These are phyloP conservation scores for Aegithalos caudatus DNA, from an alignment of 2,113 vertebrate genomes.

Conservation along the genomic window DNA sequence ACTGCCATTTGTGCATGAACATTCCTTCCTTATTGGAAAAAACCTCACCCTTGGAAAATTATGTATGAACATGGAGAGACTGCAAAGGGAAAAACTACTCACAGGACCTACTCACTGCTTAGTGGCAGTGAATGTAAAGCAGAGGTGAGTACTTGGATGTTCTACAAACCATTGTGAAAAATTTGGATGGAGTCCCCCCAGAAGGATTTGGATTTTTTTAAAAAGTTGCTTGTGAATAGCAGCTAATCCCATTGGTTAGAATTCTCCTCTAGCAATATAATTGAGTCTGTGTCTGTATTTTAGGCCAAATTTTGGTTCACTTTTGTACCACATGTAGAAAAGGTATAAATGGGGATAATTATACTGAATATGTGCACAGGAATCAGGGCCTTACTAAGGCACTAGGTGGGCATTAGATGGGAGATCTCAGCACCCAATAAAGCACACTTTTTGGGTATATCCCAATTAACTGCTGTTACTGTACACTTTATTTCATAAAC, in stretches of 20 bases:
- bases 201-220: neutral
- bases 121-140: neutral
- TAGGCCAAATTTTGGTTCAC: neutral
- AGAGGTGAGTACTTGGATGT: neutral
- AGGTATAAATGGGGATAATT: neutral
- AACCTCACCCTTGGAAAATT: neutral
- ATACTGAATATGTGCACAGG: neutral
- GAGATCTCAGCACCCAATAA: neutral
- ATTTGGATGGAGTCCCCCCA: neutral
- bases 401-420: neutral
- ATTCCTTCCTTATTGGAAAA: neutral
- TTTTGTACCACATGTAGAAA: neutral
- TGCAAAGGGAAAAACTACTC: neutral
- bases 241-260: neutral
- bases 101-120: neutral
- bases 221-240: neutral
- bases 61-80: neutral
- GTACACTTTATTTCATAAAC: neutral
- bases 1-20: neutral
- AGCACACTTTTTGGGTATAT: neutral
- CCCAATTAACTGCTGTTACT: neutral
- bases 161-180: neutral
- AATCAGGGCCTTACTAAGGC: neutral
- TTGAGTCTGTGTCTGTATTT: neutral
- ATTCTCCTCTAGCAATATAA: neutral